phyloP scores from a whole-genome alignment of 2,797 vertebrate species.

The Cyprinodon diabolis region DNA sequence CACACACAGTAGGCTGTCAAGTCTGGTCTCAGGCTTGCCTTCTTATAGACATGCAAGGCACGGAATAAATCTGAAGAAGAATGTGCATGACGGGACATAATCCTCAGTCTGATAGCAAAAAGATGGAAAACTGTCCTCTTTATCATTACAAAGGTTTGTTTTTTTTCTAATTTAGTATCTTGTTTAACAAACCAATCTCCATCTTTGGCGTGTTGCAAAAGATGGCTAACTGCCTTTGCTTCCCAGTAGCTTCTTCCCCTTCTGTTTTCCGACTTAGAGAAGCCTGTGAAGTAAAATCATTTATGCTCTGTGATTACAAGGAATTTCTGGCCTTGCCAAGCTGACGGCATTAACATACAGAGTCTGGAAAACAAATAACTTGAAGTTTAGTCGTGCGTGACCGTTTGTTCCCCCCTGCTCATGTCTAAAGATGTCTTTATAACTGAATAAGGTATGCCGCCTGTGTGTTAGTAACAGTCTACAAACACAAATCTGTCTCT shows the following conservation, averaged over 20 bases:
- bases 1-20: constrained; percentile 27
- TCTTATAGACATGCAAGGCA: constrained; percentile 15
- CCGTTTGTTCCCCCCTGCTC: neutral
- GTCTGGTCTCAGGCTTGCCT: constrained; percentile 39
- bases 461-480: constrained; percentile 11
- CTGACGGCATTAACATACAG: constrained; percentile 17
- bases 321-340: constrained; percentile 45
- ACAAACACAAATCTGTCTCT: neutral
- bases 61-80: constrained; percentile 9
- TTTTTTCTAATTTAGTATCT: constrained; percentile 1
- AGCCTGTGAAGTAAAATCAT: constrained; percentile 48
- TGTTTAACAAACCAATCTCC: neutral
- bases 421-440: constrained; percentile 26
- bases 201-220: neutral
- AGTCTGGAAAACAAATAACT: constrained; percentile 45
- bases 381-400: constrained; percentile 13
- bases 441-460: constrained; percentile 39
- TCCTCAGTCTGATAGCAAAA: constrained; percentile 50
- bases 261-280: constrained; percentile 29
- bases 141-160: constrained; percentile 32
- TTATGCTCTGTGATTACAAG: constrained; percentile 48
- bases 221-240: constrained; percentile 18
- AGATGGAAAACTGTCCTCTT: constrained; percentile 30
- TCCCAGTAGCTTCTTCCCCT: constrained; percentile 31
- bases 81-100: constrained; percentile 24